phyloP scores from a whole-genome alignment of 2,113 vertebrate genomes.

The Cebus imitator region DNA sequence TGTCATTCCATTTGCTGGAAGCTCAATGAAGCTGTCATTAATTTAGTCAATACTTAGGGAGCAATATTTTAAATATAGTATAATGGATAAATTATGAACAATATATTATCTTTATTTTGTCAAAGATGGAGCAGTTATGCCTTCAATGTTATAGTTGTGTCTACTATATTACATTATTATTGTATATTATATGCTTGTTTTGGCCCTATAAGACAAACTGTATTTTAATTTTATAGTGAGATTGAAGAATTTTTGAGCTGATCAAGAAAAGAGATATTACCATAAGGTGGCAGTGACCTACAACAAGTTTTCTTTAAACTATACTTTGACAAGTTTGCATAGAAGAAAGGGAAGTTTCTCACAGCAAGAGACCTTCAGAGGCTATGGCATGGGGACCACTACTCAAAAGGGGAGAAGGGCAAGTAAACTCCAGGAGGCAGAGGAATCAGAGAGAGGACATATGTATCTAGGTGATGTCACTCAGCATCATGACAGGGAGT shows the following conservation, averaged over 20 bases:
- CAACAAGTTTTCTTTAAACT: not conserved
- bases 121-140: not conserved
- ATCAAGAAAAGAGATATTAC: not conserved
- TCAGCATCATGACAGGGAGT: not conserved
- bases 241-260: not conserved
- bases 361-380: not conserved
- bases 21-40: not conserved
- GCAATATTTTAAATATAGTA: not conserved
- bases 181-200: not conserved
- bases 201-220: not conserved
- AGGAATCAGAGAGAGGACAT: not conserved
- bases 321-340: not conserved
- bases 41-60: not conserved
- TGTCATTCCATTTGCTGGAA: not conserved
- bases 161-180: not conserved
- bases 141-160: not conserved
- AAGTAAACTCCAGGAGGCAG: not conserved
- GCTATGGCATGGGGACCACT: not conserved
- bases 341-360: not conserved
- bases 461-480: not conserved
- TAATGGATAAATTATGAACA: not conserved
- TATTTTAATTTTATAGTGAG: not conserved
- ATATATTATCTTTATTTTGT: not conserved
- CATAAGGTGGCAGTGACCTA: not conserved
- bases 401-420: not conserved